Evolutionary conservation across 2,888 invertebrate genomes (phyloP), one percentile per base, ranked within the genome.

Genomic region (Smittia aterrima): DNA sequence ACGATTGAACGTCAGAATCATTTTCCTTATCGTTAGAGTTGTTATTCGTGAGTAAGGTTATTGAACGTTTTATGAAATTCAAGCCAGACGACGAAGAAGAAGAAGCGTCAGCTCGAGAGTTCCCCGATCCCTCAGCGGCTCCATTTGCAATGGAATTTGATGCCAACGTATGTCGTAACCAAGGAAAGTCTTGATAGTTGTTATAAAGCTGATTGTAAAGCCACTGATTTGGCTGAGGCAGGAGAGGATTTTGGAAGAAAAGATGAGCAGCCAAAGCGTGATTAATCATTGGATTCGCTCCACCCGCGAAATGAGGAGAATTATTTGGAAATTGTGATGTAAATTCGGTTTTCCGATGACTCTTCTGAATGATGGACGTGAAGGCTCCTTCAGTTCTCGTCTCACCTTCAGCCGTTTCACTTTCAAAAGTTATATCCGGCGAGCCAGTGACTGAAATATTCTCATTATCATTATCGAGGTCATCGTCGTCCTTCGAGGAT

Each of bases 201-300:
- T 89, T 89, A 79, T 92, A 92, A 1, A 92, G 83, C 79, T 92
- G 92, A 0, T 90, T 90, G 79, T 92, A 92, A 3, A 92, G 82
- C 92, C 91, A 92, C 76, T 91, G 91, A 41, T 89, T 89, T 4
- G 91, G 91, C 0, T 91, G 90, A 0, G 91, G 92, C 76, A 92
- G 82, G 13, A 92, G 83, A 0, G 91, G 91, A 2, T 90, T 87
- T 79, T 92, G 91, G 41, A 92, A 84, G 79, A 92, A 91, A 68
- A 92, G 83, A 80, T 90, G 90, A 0, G 90, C 90, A 0, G 90
- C 90, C 78, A 87, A 78, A 1, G 86, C 86, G 53, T 86, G 86
- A 80, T 86, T 86, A 77, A 87, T 75, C 76, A 32, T 72, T 72
- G 67, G 71, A 76, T 62, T 74, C 76, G 75, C 74, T 76, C 76